A percentile compares a stretch with the other conserved stretches of the same genome.
These are phyloP conservation scores for Numenius phaeopus DNA, from an alignment of 2,797 vertebrate species.

Conservation along the genomic window DNA sequence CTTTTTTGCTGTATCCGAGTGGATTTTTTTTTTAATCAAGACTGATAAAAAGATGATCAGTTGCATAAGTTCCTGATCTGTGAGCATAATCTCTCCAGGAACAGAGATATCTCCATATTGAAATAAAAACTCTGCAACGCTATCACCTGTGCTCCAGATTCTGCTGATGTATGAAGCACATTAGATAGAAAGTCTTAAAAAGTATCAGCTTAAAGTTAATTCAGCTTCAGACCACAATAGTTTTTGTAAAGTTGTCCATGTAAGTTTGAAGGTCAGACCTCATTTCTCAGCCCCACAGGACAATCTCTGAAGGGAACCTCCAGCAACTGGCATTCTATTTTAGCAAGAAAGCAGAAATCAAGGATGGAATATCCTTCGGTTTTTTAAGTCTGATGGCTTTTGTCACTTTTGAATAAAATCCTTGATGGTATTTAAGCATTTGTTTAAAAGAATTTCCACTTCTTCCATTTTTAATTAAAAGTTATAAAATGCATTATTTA, in stretches of 20 bases:
- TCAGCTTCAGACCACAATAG: neutral
- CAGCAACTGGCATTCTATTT: neutral
- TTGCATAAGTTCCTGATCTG: neutral
- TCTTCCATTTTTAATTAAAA: constrained; percentile 51
- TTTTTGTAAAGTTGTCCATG: neutral
- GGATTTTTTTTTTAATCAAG: neutral
- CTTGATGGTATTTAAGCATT: neutral
- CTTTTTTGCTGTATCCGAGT: neutral
- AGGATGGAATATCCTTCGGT: neutral
- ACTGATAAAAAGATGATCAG: neutral
- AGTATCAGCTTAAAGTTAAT: neutral
- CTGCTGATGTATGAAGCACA: neutral
- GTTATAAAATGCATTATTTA: constrained; percentile 41
- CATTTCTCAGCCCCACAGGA: neutral
- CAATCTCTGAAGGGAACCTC: neutral
- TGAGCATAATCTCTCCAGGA: neutral
- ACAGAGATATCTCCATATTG: neutral
- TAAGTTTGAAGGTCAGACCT: neutral
- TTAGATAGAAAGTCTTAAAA: neutral
- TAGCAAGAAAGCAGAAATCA: neutral
- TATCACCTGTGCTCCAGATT: neutral
- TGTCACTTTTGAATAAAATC: constrained; percentile 23
- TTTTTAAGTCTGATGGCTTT: neutral
- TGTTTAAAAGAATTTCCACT: constrained; percentile 12
- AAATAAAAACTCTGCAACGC: neutral